A percentile compares a stretch with the other conserved stretches of the same genome.
Evolutionary conservation across 2,888 invertebrate genomes (phyloP).

Genomic region (Ptychoptera contaminata): DNA sequence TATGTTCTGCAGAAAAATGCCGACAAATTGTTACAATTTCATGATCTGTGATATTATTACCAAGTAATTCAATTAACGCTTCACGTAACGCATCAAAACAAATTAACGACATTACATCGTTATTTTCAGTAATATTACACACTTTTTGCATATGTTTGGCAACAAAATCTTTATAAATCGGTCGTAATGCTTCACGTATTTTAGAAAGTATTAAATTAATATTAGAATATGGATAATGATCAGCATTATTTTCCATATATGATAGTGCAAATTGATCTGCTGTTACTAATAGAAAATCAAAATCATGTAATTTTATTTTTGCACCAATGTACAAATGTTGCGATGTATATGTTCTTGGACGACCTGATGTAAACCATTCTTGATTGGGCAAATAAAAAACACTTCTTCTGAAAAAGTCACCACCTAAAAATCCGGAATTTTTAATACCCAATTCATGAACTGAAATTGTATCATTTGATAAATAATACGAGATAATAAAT

Average conservation of each 20-base stretch:
- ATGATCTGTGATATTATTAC: constrained; percentile 57
- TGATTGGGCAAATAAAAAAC: constrained; percentile 58
- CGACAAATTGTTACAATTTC: constrained; percentile 65
- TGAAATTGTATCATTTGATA: constrained; percentile 71
- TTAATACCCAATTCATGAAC: constrained; percentile 60
- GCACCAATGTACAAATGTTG: constrained; percentile 77
- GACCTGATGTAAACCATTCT: constrained; percentile 49
- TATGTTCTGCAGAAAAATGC: constrained; percentile 47
- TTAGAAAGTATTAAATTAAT: constrained; percentile 56
- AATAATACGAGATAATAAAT: constrained; percentile 67
- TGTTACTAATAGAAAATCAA: constrained; percentile 58
- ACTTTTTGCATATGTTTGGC: constrained; percentile 42
- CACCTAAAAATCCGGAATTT: constrained; percentile 53
- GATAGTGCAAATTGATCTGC: constrained; percentile 78
- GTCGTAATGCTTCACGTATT: constrained; percentile 48
- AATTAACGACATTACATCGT: constrained; percentile 31
- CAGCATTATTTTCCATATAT: constrained; percentile 56
- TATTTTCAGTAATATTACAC: constrained; percentile 24
- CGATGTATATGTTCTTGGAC: constrained; percentile 59
- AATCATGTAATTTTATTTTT: constrained; percentile 57
- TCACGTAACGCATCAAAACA: constrained; percentile 33
- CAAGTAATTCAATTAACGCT: constrained; percentile 48
- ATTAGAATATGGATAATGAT: constrained; percentile 55
- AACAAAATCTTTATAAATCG: constrained; percentile 61
- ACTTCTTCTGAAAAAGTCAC: constrained; percentile 50